These are phyloP conservation scores for Synergus laeviventris DNA, from an alignment of 2,888 invertebrate genomes.

Conservation along the genomic window DNA sequence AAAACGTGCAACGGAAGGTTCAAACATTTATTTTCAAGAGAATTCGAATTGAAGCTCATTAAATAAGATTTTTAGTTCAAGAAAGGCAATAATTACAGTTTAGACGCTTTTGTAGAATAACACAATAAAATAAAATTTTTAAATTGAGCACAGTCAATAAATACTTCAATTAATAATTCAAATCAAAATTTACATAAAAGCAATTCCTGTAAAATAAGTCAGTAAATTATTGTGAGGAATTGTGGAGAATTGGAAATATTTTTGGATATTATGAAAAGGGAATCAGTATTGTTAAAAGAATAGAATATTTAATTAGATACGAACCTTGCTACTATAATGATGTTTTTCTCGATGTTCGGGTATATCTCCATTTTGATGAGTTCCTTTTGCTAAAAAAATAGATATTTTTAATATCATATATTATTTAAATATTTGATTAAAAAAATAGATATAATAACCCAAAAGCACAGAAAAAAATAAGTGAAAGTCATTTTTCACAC, in stretches of 20 bases:
- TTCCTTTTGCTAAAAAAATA: conserved; percentile 77
- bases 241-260: not conserved
- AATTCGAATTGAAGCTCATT: not conserved
- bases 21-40: not conserved
- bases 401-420: not conserved
- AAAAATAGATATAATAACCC: no score
- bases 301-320: conserved; percentile 61
- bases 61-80: not conserved
- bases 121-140: no score
- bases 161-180: no score
- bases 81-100: no score
- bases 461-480: not conserved
- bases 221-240: not conserved
- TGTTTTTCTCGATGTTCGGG: conserved; percentile 85
- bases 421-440: no score
- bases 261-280: not conserved
- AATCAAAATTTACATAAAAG: not conserved
- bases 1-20: not conserved
- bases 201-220: conserved; percentile 45
- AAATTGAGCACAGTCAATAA: no score
- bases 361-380: conserved; percentile 87
- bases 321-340: conserved; percentile 83
- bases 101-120: no score
- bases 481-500: no score
- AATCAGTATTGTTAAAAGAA: not conserved